Percentiles rank a stretch among this genome's conserved stretches.
phyloP scores from a whole-genome alignment of 2,888 invertebrate genomes.

The Lysandra bellargus region DNA sequence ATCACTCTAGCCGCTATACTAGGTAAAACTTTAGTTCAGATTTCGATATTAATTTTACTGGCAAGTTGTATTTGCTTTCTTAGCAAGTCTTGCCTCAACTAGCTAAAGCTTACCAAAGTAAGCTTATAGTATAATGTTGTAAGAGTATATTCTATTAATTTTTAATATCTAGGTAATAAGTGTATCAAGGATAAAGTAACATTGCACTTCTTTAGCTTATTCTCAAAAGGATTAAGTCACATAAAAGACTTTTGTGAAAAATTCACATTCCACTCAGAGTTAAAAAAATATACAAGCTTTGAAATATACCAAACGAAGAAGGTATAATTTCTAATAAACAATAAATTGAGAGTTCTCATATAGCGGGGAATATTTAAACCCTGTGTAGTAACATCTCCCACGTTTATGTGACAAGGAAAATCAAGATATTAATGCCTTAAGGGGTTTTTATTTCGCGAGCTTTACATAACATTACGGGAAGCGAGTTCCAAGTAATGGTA shows the following conservation, averaged over 20 bases:
- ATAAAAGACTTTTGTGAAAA: too few species aligned
- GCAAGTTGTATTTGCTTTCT: neutral
- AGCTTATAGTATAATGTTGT: neutral
- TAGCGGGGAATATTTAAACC: neutral
- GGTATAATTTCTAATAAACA: neutral
- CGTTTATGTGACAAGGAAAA: conserved; percentile 28
- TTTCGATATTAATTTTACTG: conserved; percentile 6
- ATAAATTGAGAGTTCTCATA: neutral
- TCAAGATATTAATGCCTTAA: conserved; percentile 30
- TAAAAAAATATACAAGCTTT: too few species aligned
- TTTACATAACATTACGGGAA: conserved; percentile 23
- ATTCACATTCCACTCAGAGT: too few species aligned
- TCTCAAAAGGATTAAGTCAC: too few species aligned
- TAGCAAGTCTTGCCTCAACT: neutral
- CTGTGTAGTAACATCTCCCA: neutral
- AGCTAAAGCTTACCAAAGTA: too few species aligned
- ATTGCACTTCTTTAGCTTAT: too few species aligned
- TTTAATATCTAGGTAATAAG: too few species aligned
- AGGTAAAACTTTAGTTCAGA: neutral
- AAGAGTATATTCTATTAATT: neutral
- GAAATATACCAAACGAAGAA: neutral
- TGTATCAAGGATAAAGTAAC: too few species aligned
- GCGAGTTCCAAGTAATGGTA: conserved; percentile 19
- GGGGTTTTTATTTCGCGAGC: conserved; percentile 30
- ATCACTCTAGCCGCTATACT: too few species aligned